A percentile compares a stretch with the other conserved stretches of the same genome.
Evolutionary conservation across 2,888 invertebrate genomes (phyloP).

Genomic region (Allophyes oxyacanthae): DNA sequence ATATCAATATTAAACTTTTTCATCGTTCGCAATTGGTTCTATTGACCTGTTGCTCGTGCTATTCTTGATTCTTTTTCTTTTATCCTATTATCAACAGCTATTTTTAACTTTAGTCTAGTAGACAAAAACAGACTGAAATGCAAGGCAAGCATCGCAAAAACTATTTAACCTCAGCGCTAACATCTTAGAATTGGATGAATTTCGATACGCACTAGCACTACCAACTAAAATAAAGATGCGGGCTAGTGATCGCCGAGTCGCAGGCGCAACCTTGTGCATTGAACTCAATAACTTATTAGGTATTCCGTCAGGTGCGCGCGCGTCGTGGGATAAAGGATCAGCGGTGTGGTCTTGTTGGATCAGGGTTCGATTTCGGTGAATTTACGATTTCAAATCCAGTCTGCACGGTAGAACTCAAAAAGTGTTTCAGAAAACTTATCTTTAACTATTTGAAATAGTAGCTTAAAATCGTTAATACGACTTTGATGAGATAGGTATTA

Average conservation of each 20-base stretch:
- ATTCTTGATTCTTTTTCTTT: too few relatives aligned
- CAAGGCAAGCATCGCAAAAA: conserved; percentile 38
- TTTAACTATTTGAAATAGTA: too few relatives aligned
- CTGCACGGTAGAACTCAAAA: conserved; percentile 12
- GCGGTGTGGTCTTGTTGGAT: conserved; percentile 50
- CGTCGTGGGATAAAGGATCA: conserved; percentile 68
- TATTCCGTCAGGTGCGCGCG: conserved; percentile 59
- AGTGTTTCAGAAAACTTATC: too few relatives aligned
- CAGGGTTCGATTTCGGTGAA: conserved; percentile 32
- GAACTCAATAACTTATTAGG: conserved; percentile 66
- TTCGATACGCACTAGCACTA: conserved; percentile 26
- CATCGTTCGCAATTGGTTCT: conserved; percentile 7
- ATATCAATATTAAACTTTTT: background rate
- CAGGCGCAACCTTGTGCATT: conserved; percentile 60
- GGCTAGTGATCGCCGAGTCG: conserved; percentile 28
- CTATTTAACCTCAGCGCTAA: conserved; percentile 2
- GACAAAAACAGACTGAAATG: conserved; percentile 10
- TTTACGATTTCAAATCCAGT: conserved; percentile 13
- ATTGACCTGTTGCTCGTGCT: too few relatives aligned
- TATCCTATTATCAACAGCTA: conserved; percentile 26
- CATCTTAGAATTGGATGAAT: conserved; percentile 23
- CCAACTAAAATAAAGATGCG: conserved; percentile 43
- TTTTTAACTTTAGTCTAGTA: conserved; percentile 26
- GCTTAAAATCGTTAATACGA: too few relatives aligned
- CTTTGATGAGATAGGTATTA: too few relatives aligned